A percentile compares a stretch with the other conserved stretches of the same genome.
Conservation (phyloP, 2,888 invertebrate species). For the Drosophila mimetica region DNA sequence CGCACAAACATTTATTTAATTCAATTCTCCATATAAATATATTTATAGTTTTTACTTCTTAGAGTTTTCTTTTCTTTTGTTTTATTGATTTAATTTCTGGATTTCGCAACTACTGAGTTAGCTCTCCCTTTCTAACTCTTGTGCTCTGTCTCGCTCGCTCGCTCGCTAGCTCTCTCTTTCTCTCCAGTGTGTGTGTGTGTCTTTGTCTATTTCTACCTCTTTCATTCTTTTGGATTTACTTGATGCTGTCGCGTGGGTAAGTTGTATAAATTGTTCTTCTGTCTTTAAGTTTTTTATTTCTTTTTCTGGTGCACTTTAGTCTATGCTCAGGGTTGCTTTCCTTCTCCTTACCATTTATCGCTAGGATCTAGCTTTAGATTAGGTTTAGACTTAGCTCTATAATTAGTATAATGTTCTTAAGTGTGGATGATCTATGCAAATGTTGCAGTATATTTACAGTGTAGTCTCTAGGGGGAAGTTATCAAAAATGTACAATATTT, state of each 20-base stretch:
- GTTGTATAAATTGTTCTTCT: conserved; percentile 67
- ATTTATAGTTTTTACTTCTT: conserved; percentile 51
- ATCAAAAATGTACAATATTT: conserved; percentile 81
- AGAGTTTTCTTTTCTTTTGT: conserved; percentile 24
- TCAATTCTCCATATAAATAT: conserved; percentile 73
- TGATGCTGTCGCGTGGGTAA: conserved; percentile 77
- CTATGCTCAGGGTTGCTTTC: conserved; percentile 80
- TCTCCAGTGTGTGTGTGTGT: conserved; percentile 2
- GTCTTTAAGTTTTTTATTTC: neutral
- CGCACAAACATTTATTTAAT: conserved; percentile 80
- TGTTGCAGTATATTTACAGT: conserved; percentile 68
- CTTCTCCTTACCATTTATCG: conserved; percentile 45
- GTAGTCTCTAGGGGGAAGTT: conserved; percentile 64
- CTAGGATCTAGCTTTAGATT: conserved; percentile 67
- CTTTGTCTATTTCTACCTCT: conserved; percentile 13
- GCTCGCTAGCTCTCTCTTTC: conserved; percentile 31
- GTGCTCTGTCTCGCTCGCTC: conserved; percentile 37
- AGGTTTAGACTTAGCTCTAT: conserved; percentile 31
- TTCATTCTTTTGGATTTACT: conserved; percentile 36
- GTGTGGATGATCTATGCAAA: conserved; percentile 29
- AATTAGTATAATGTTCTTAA: conserved; percentile 36
- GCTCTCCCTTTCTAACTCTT: conserved; percentile 41
- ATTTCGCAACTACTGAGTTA: conserved; percentile 55
- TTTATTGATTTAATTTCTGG: conserved; percentile 42
- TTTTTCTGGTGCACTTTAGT: conserved; percentile 72